phyloP scores from a whole-genome alignment of 2,797 vertebrate genomes.

The Sus cebifrons region DNA sequence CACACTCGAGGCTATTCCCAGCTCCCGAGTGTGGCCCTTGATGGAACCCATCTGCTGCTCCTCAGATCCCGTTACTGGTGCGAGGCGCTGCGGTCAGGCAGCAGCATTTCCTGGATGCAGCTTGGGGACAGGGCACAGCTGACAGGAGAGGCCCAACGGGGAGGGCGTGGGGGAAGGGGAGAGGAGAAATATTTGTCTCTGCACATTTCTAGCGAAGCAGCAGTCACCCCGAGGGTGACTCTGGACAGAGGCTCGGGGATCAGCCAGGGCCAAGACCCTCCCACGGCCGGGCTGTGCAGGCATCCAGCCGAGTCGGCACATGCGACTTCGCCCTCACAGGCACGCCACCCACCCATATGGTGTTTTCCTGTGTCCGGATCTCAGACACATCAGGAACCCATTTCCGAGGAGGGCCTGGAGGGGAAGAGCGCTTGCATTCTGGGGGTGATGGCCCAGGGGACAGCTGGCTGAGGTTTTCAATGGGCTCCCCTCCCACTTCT shows the following conservation, averaged over 20 bases:
- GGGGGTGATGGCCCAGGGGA: background rate
- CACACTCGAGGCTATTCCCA: rapidly evolving
- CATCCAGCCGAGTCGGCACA: rapidly evolving
- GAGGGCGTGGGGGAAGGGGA: background rate
- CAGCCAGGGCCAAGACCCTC: background rate
- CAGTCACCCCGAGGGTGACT: background rate
- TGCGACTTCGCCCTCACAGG: rapidly evolving
- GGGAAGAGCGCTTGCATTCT: background rate
- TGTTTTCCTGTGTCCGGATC: background rate
- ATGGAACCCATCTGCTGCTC: background rate
- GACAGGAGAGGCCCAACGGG: background rate
- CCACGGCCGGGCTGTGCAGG: rapidly evolving
- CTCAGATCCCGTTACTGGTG: rapidly evolving
- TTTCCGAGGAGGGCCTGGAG: background rate
- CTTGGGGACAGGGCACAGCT: background rate
- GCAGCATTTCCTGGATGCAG: conserved; percentile 77
- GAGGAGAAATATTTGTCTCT: background rate
- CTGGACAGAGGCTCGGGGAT: background rate
- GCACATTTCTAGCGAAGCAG: background rate
- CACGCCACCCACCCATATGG: rapidly evolving
- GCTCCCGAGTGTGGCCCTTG: background rate
- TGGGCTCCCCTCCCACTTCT: background rate
- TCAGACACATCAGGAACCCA: conserved; percentile 51
- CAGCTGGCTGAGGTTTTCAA: conserved; percentile 1
- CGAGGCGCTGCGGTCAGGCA: background rate